Percentiles rank a stretch among this genome's conserved stretches.
Evolutionary conservation across 2,888 invertebrate genomes (phyloP).

Genomic region (Callinectes sapidus): DNA sequence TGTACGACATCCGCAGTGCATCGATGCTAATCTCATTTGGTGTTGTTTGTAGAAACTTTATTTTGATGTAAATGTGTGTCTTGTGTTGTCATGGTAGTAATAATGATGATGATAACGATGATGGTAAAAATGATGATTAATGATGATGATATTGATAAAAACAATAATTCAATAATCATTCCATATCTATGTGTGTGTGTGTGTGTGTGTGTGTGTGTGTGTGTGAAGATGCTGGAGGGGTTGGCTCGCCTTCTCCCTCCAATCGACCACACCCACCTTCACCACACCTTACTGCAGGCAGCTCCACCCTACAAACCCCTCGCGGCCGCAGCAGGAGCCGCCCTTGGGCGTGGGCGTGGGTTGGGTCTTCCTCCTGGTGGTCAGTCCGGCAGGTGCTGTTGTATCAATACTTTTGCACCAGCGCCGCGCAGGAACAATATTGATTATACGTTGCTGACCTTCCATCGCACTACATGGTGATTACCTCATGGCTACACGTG

Average conservation of each 20-base stretch:
- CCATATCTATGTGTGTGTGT: background rate
- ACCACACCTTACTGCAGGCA: background rate
- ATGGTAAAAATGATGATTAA: background rate
- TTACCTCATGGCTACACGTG: background rate
- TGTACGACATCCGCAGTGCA: background rate
- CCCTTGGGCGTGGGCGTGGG: slow-evolving; percentile 27
- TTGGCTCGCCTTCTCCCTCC: background rate
- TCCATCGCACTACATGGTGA: background rate
- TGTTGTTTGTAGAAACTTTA: background rate
- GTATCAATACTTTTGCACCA: slow-evolving; percentile 33
- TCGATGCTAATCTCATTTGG: background rate
- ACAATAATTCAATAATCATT: background rate
- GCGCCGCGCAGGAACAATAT: slow-evolving; percentile 36
- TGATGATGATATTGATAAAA: background rate
- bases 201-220: background rate
- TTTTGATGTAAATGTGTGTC: background rate
- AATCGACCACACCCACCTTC: background rate
- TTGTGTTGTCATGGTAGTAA: background rate
- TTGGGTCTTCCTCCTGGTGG: slow-evolving; percentile 24
- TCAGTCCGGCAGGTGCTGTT: slow-evolving; percentile 18
- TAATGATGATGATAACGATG: background rate
- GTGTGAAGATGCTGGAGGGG: background rate
- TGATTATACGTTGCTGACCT: slow-evolving; percentile 20
- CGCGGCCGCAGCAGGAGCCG: background rate
- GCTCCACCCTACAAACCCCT: background rate